Percentiles rank a stretch among this genome's conserved stretches.
Conservation (phyloP, 2,797 vertebrate genomes). For the Clarias laeviceps region DNA sequence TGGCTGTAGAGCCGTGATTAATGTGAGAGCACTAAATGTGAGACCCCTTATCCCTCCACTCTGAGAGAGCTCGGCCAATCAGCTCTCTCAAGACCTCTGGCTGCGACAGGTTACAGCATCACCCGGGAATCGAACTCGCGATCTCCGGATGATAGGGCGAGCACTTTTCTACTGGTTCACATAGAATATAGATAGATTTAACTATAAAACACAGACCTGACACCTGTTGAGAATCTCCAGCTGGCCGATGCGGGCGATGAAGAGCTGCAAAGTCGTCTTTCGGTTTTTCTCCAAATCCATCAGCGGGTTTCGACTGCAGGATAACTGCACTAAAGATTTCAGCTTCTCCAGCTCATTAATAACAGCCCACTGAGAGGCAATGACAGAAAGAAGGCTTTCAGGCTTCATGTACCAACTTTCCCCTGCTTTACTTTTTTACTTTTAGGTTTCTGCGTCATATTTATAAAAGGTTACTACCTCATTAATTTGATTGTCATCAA, state of each 20-base stretch:
- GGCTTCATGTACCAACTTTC: background rate
- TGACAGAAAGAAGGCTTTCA: background rate
- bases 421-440: background rate
- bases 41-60: too few relatives aligned
- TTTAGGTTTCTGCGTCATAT: too few relatives aligned
- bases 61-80: too few relatives aligned
- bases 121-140: too few relatives aligned
- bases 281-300: conserved; percentile 72
- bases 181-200: too few relatives aligned
- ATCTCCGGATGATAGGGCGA: too few relatives aligned
- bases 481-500: conserved; percentile 83
- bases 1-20: too few relatives aligned
- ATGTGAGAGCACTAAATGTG: too few relatives aligned
- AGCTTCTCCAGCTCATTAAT: conserved; percentile 89
- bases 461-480: conserved; percentile 71
- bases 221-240: conserved; percentile 78
- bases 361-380: conserved; percentile 80
- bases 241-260: conserved; percentile 83
- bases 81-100: too few relatives aligned
- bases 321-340: conserved; percentile 72
- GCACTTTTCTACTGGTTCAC: too few relatives aligned
- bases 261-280: conserved; percentile 76
- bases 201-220: conserved; percentile 59
- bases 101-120: too few relatives aligned
- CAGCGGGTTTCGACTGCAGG: conserved; percentile 79